Evolutionary conservation across 2,797 vertebrate genomes (phyloP), one percentile per base, ranked within the genome.

Genomic region (Melanotaenia nigrans): DNA sequence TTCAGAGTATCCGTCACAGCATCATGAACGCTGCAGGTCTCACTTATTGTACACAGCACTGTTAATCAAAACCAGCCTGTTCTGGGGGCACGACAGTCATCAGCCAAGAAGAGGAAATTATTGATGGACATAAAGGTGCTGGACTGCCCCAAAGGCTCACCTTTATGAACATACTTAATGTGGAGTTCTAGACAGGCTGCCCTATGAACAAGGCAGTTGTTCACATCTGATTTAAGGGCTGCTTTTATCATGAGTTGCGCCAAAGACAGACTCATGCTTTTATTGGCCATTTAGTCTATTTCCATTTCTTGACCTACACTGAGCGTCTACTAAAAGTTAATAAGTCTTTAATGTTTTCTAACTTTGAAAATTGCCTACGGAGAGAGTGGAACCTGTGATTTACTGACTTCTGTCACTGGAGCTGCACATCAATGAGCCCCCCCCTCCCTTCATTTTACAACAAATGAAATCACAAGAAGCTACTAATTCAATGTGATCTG

Each of bases 41-140:
- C 87, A 84, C 92, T 93, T 89, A 81, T 83, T 85, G 90, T 92
- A 91, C 94, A 90, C 94, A 92, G 94, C 93, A 47, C 92, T 91
- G 95, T 94, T 96, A 92, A 96, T 96, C 93, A 94, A 88, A 93
- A 95, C 89, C 93, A 87, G 95, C 89, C 82, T 2, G 77, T 25
- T 74, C 65, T 45, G 63, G 65, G 88, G 88, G 73, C 83, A 85
- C 75, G 25, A 53, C 87, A 91, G 92, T 93, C 91, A 92, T 92
- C 90, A 72, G 75, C 85, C 81, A 59, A 56, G 68, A 55, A 77
- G 85, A 86, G 85, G 89, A 92, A 89, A 89, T 89, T 79, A 90
- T 85, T 70, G 83, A 89, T 93, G 91, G 92, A 90, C 92, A 91
- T 82, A 78, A 88, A 89, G 90, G 89, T 89, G 83, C 85, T 73